Evolutionary conservation across 2,888 invertebrate species (phyloP), one percentile per base, ranked within the genome.

Genomic region (Ormyrus rosae): DNA sequence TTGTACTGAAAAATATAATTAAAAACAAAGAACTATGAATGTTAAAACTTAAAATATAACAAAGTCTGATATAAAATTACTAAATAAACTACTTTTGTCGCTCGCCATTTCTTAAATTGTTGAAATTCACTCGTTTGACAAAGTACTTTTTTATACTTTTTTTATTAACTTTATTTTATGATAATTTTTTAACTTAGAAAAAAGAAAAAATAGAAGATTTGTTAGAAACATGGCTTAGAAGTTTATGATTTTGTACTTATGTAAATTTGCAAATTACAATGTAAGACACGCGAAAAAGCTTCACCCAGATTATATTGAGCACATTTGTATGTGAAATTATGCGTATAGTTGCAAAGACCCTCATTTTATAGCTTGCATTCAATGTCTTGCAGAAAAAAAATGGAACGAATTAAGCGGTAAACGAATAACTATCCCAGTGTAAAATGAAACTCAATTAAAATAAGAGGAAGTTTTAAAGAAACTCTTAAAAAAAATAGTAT

Each of bases 281-380:
- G 48, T 61, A 61, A 61, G 13, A 34, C 46, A 34, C 56, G 61
- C 50, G n/a, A 64, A 69, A 64, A 72, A 63, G 63, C 77, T 64
- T 73, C 46, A 64, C 46, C 55, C 19, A 69, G n/a, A 46, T 61
- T 51, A 64, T 19, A 75, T 68, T 46, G 19, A 73, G 67, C 77
- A 75, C n/a, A 61, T 10, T 61, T 80, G 60, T 65, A 78, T 75
- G 48, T 77, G 69, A 48, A 51, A 69, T 68, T 78, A 78, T 78
- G 68, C 60, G 64, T 72, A 74, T 58, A 64, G 51, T 75, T 55
- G 55, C 9, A 50, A 74, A 68, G 7, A 67, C 65, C 72, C 61
- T 65, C 61, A 73, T 82, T 84, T 83, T 80, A 80, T 81, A 81
- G 79, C 53, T 79, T 55, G 78, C 64, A 19, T 19, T 45, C n/a